A percentile compares a stretch with the other conserved stretches of the same genome.
Evolutionary conservation across 2,797 vertebrate genomes (phyloP).

Genomic region (Cirrhinus mrigala): DNA sequence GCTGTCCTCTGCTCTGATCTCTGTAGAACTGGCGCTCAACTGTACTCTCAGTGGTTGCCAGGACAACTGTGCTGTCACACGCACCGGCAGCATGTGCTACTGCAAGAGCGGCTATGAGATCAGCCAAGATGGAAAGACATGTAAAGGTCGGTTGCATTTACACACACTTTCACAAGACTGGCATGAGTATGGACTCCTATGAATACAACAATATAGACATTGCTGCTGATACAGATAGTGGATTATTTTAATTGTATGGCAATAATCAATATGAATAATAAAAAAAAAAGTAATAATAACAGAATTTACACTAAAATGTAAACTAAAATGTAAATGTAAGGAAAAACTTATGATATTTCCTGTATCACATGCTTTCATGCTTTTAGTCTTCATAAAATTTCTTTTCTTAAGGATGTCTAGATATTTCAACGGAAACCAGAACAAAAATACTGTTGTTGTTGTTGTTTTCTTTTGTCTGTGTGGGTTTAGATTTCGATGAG

Average conservation of each 20-base stretch:
- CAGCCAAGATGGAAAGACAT: constrained; percentile 85
- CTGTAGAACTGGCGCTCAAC: constrained; percentile 83
- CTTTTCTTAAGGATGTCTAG: background rate
- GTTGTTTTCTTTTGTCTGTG: background rate
- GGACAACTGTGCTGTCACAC: constrained; percentile 88
- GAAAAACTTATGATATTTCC: background rate
- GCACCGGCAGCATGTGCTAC: constrained; percentile 86
- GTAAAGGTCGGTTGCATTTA: constrained; percentile 84
- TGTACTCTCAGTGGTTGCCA: constrained; percentile 85
- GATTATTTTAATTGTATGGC: background rate
- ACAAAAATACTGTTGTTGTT: too few relatives aligned
- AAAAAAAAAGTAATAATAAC: too few relatives aligned
- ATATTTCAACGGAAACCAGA: background rate
- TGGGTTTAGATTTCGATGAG: constrained; percentile 89
- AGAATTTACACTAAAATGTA: too few relatives aligned
- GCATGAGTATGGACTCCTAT: background rate
- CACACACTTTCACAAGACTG: background rate
- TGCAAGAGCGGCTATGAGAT: constrained; percentile 92
- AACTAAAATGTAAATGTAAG: too few relatives aligned
- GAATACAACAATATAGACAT: background rate
- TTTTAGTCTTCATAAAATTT: background rate
- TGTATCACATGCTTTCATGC: background rate
- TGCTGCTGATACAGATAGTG: background rate
- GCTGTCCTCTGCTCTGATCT: constrained; percentile 34
- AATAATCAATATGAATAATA: background rate